Conservation (phyloP, 2,797 vertebrate species). For the Orestias chungarensis region DNA sequence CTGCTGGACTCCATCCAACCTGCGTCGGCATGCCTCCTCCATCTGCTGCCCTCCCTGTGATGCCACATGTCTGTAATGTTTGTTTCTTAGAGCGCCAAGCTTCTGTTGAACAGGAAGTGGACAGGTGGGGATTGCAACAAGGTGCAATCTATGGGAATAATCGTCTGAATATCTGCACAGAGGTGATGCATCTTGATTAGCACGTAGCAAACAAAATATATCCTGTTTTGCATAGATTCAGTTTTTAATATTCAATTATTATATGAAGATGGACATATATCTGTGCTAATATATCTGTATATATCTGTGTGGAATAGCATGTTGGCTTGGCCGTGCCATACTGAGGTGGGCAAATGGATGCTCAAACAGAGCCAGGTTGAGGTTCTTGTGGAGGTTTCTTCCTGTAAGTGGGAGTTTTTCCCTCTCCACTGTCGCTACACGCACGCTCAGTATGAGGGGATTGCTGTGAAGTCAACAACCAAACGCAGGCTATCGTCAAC, state of each 20-base stretch:
- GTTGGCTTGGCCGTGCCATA: background rate
- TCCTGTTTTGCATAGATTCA: background rate
- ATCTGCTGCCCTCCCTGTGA: background rate
- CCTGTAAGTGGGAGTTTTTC: no score
- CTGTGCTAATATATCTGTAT: no score
- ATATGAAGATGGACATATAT: background rate
- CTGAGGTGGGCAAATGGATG: no score
- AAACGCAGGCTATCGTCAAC: no score
- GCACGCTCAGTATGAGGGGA: no score
- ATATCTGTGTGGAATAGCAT: background rate
- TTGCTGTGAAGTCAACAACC: no score
- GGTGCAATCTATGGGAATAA: background rate
- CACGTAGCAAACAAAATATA: background rate
- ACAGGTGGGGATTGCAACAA: background rate
- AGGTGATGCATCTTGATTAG: no score
- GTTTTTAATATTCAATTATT: background rate
- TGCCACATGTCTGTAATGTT: slow-evolving; percentile 2
- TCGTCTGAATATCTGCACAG: background rate
- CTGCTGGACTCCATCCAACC: slow-evolving; percentile 13
- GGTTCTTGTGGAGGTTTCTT: no score
- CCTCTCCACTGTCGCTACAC: no score
- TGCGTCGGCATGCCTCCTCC: slow-evolving; percentile 15
- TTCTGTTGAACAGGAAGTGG: slow-evolving; percentile 5
- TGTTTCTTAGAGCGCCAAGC: background rate
- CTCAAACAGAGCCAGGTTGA: no score